Conservation (phyloP, 2,888 invertebrate genomes). For the Isotomurus palustris region DNA sequence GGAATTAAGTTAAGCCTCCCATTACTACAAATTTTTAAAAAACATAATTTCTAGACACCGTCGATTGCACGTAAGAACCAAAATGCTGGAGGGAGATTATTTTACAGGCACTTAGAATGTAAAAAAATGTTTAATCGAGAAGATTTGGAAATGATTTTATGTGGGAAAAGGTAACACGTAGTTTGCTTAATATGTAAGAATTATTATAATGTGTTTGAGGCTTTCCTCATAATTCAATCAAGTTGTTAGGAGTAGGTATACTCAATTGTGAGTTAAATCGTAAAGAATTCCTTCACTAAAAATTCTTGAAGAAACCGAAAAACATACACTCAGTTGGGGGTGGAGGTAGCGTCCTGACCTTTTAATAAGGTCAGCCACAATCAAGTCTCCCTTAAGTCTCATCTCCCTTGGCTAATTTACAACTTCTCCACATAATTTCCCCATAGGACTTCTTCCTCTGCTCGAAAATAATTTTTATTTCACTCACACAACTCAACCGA, state of each 20-base stretch:
- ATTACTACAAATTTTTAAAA: neutral
- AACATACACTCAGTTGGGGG: slow-evolving; percentile 33
- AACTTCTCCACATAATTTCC: slow-evolving; percentile 3
- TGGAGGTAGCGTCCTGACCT: slow-evolving; percentile 44
- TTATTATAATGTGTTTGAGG: no score
- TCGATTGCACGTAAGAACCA: neutral
- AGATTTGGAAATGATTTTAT: neutral
- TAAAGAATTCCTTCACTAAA: slow-evolving; percentile 1
- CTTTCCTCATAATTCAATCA: slow-evolving; percentile 12
- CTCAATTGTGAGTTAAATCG: slow-evolving; percentile 11
- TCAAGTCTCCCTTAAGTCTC: slow-evolving; percentile 28
- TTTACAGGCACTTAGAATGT: neutral
- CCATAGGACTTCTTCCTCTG: slow-evolving; percentile 1
- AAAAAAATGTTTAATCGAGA: neutral
- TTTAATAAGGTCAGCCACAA: slow-evolving; percentile 46
- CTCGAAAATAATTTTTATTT: slow-evolving; percentile 13
- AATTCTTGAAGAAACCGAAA: slow-evolving; percentile 24
- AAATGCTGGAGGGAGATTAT: neutral
- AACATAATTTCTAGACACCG: neutral
- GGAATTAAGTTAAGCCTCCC: no score
- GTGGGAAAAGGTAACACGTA: no score
- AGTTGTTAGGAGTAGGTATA: slow-evolving; percentile 4
- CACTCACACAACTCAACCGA: slow-evolving; percentile 9
- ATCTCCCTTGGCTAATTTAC: slow-evolving; percentile 38
- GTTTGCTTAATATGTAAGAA: no score